A percentile compares a stretch with the other conserved stretches of the same genome.
phyloP scores from a whole-genome alignment of 2,113 vertebrate genomes.

The Apus apus region DNA sequence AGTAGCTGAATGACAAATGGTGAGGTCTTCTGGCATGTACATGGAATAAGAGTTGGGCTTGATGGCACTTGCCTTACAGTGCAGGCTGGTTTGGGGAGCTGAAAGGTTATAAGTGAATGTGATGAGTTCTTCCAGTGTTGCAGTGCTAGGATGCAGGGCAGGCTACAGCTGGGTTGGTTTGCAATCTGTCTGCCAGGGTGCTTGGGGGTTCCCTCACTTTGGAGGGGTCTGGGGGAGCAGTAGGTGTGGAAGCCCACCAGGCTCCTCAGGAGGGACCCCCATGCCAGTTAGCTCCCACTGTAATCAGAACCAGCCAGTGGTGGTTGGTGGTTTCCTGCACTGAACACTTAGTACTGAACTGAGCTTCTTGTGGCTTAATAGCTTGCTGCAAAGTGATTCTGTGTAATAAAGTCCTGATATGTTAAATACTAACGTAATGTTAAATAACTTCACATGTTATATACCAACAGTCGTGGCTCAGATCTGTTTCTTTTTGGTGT shows the following conservation, averaged over 20 bases:
- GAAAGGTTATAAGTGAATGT: background rate
- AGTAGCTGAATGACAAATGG: background rate
- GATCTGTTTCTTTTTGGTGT: background rate
- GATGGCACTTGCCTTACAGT: fast-evolving
- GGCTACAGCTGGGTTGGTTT: fast-evolving
- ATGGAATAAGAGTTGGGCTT: background rate
- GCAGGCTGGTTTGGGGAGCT: background rate
- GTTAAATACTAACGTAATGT: background rate
- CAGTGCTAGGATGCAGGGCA: background rate
- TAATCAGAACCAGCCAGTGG: background rate
- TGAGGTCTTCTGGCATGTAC: background rate
- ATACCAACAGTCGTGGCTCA: background rate
- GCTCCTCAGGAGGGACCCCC: background rate
- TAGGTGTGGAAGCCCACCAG: background rate
- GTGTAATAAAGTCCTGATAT: background rate
- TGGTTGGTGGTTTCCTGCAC: background rate
- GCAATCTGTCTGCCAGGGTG: fast-evolving
- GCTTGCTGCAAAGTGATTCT: background rate
- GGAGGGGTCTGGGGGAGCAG: background rate
- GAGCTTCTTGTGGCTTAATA: background rate
- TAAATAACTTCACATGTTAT: background rate
- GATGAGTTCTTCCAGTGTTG: fast-evolving
- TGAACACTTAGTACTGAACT: background rate
- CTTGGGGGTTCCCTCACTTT: background rate
- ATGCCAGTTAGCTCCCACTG: background rate